Conservation (phyloP, 2,888 invertebrate genomes). For the Ichneumoninae sp. region DNA sequence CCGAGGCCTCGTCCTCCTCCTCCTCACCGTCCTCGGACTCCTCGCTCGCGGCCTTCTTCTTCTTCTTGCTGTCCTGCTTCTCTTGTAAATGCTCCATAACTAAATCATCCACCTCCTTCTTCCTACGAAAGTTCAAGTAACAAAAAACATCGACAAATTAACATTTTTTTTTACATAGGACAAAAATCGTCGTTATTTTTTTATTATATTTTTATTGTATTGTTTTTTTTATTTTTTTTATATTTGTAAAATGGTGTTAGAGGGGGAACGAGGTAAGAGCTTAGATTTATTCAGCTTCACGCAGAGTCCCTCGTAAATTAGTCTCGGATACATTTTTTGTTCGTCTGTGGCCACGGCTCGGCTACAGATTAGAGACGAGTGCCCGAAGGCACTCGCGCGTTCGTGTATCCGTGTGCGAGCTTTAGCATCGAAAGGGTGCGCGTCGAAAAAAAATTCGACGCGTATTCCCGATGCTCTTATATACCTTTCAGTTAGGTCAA, state of each 20-base stretch:
- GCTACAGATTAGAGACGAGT: slow-evolving; percentile 56
- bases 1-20: slow-evolving; percentile 84
- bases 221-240: neutral
- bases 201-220: neutral
- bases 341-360: slow-evolving; percentile 66
- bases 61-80: slow-evolving; percentile 84
- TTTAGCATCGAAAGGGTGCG: neutral
- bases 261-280: slow-evolving; percentile 82
- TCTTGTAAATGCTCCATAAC: slow-evolving; percentile 91
- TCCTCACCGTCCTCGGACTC: slow-evolving; percentile 85
- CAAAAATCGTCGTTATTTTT: neutral
- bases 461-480: neutral
- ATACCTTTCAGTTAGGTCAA: slow-evolving; percentile 89
- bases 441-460: neutral
- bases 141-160: slow-evolving; percentile 19
- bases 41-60: slow-evolving; percentile 83
- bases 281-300: slow-evolving; percentile 74
- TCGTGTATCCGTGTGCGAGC: slow-evolving; percentile 5
- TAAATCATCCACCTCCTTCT: slow-evolving; percentile 94
- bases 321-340: slow-evolving; percentile 76
- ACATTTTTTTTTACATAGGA: neutral
- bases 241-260: slow-evolving; percentile 71
- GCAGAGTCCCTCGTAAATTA: slow-evolving; percentile 80
- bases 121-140: slow-evolving; percentile 85
- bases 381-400: slow-evolving; percentile 24